These are phyloP conservation scores for Lycophotia porphyrea DNA, from an alignment of 2,888 invertebrate species.

Conservation along the genomic window DNA sequence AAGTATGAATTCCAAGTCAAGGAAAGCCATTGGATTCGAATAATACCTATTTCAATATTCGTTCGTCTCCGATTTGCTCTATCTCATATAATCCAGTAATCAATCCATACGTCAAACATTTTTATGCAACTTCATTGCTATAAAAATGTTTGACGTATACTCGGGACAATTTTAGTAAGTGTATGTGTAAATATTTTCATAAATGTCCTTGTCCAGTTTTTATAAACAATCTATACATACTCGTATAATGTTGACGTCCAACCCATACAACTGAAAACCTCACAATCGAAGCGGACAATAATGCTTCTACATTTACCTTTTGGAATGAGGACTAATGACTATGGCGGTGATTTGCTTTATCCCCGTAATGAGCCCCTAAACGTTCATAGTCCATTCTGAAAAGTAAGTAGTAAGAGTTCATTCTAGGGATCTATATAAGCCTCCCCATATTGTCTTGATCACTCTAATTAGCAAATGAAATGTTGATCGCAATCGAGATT, in stretches of 20 bases:
- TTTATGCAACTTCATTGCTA: not conserved
- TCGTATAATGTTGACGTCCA: not conserved
- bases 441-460: slow-evolving; percentile 27
- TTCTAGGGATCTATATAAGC: slow-evolving; percentile 24
- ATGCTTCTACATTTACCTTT: slow-evolving; percentile 22
- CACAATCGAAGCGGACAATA: slow-evolving; percentile 11
- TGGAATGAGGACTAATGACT: slow-evolving; percentile 36
- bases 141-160: not conserved
- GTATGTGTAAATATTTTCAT: not conserved
- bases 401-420: slow-evolving; percentile 13
- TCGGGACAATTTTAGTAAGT: not conserved
- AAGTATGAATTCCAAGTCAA: slow-evolving; percentile 66
- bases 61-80: slow-evolving; percentile 55
- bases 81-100: slow-evolving; percentile 60
- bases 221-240: not conserved
- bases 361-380: slow-evolving; percentile 31
- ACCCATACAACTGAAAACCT: not conserved
- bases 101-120: too few relatives aligned
- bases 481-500: slow-evolving; percentile 22
- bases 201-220: not conserved
- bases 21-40: slow-evolving; percentile 67
- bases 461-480: slow-evolving; percentile 33
- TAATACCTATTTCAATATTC: slow-evolving; percentile 65
- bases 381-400: slow-evolving; percentile 27
- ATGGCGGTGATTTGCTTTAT: slow-evolving; percentile 34